phyloP scores from a whole-genome alignment of 1,140 invertebrate genomes.

The Eupristina koningsbergeri region DNA sequence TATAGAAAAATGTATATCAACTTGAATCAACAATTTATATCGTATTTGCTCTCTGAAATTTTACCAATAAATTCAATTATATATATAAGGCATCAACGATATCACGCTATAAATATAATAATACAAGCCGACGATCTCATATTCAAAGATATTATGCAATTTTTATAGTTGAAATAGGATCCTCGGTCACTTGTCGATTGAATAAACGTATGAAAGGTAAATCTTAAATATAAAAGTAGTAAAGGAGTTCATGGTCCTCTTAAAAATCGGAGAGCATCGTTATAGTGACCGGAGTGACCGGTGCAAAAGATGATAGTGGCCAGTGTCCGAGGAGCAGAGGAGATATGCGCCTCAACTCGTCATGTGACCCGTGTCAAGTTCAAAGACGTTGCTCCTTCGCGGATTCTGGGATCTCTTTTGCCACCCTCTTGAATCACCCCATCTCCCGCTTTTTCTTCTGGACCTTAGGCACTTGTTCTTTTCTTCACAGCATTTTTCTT shows the following conservation, averaged over 20 bases:
- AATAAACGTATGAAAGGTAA: not conserved
- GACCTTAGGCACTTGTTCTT: not conserved
- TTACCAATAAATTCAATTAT: not conserved
- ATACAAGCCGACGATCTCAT: too few relatives aligned
- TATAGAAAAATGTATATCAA: not conserved
- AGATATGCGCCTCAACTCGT: conserved; percentile 53
- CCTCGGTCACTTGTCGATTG: too few relatives aligned
- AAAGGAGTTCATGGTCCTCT: conserved; percentile 25
- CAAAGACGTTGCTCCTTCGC: conserved; percentile 64
- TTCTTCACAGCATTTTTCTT: not conserved
- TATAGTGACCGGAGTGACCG: not conserved
- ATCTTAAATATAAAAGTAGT: not conserved
- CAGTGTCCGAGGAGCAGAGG: not conserved
- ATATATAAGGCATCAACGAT: not conserved
- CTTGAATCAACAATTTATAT: too few relatives aligned
- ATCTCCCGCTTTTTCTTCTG: not conserved
- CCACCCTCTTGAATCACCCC: conserved; percentile 55
- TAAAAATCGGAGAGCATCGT: not conserved
- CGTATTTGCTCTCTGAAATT: too few relatives aligned
- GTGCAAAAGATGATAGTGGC: not conserved
- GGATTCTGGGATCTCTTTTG: conserved; percentile 63
- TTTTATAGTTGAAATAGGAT: too few relatives aligned
- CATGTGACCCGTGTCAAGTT: conserved; percentile 71
- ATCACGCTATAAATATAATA: too few relatives aligned
- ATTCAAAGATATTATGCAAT: too few relatives aligned